Evolutionary conservation across 2,888 invertebrate genomes (phyloP), one percentile per base, ranked within the genome.

Genomic region (Chironomus riparius): DNA sequence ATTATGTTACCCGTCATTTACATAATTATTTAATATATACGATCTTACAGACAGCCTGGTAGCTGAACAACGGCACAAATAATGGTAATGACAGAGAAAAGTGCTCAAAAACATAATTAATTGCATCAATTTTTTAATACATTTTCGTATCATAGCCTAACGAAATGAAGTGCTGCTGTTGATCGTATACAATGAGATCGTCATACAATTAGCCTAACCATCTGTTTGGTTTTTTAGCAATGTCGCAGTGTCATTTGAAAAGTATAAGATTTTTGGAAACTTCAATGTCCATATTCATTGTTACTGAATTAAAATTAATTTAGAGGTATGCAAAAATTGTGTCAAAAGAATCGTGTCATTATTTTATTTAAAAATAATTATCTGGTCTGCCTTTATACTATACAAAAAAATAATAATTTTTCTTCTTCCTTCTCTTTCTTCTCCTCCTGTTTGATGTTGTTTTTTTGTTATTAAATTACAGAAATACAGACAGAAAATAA

Each of bases 11-110:
- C 24, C 56, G 18, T 65, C 65, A 65, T 73, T 73, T 73, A 38
- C 73, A 73, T 73, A 73, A 73, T 73, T 62, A 70, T 70, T 47
- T 24, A 48, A 28, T 70, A 70, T 48, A 22, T 12, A 62, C 65
- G 65, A 65, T 62, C 62, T 22, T 47, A 18, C n/a, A 48, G 48
- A 65, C 65, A 47, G 38, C 12, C 10, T 38, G 38, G 38, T 38
- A 38, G 38, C 38, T 10, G 21, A 70, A 12, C 15, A 47, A 21
- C 38, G 61, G 18, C 6, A 21, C 62, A 22, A 13, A 65, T 18
- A 15, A 15, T 18, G 10, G 10, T 38, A 38, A 38, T 38, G 38
- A 38, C 38, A 38, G 38, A 38, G 38, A 38, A 56, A 56, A 56
- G 56, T 56, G 56, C 56, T n/a, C 56, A 65, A 65, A 56, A 65